Base-by-base conservation (phyloP, 2,797 vertebrate genomes). In the Melanotaenia maccullochi region DNA sequence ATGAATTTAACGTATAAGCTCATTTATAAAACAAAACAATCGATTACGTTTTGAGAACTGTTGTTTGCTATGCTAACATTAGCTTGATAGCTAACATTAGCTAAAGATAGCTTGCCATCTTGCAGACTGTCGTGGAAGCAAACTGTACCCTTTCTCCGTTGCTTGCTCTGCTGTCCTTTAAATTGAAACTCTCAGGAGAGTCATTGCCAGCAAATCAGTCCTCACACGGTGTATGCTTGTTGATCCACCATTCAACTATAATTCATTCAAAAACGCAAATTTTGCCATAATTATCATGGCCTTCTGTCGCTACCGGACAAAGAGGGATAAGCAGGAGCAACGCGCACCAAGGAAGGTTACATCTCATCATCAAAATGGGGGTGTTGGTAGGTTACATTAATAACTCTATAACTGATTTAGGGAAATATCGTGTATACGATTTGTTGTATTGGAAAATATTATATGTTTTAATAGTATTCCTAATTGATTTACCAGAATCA, bases 251-350 rank as follows among this genome's bases (percentile, higher is more conserved):
- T 92, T 93, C 87, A 91, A 86, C 89, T 93, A 93, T 91, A 93
- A 93, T 94, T 93, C 91, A 94, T 94, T 93, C 90, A 93, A 92
- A 95, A 93, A 93, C 93, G 92, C 93, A 92, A 92, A 94, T 91
- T 90, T 92, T 82, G 91, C 92, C 93, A 94, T 94, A 91, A 93
- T 94, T 93, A 93, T 87, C 89, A 85, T 89, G 93, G 94, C 94
- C 93, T 95, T 90, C 92, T 81, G 62, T 93, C 90, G 91, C 91
- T 89, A 92, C 93, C 92, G 94, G 94, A 95, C 95, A 95, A 95
- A 95, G 95, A 95, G 93, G 93, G 92, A 94, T 93, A 87, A 86
- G 88, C 92, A 87, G 86, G 76, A 82, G 83, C 72, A 87, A 81
- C 84, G 81, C 84, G 82, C 89, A 90, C 58, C 56, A 35, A 30